phyloP scores from a whole-genome alignment of 1,140 invertebrate genomes.

The Drosophila bocqueti region DNA sequence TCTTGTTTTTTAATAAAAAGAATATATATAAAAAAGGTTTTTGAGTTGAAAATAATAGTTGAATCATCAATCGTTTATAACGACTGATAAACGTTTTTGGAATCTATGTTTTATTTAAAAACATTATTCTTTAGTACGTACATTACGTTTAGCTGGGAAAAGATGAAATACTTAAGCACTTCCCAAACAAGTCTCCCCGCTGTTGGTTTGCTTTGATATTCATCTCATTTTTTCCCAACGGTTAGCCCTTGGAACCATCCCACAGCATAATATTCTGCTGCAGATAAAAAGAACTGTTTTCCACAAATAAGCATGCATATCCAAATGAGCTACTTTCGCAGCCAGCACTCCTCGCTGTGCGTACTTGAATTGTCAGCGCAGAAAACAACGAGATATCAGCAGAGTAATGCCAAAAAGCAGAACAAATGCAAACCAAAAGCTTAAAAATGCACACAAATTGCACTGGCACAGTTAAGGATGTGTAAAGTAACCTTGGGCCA shows the following conservation, averaged over 20 bases:
- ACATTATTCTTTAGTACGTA: background rate
- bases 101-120: background rate
- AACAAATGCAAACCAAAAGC: constrained; percentile 29
- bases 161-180: background rate
- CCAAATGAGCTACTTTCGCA: constrained; percentile 43
- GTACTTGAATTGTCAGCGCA: constrained; percentile 51
- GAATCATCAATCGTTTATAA: background rate
- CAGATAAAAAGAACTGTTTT: constrained; percentile 13
- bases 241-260: constrained; percentile 9
- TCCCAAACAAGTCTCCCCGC: background rate
- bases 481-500: constrained; percentile 47
- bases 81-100: background rate
- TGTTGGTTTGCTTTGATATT: constrained; percentile 17
- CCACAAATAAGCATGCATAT: constrained; percentile 23
- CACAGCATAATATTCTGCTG: constrained; percentile 8
- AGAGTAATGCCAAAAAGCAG: constrained; percentile 33
- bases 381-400: constrained; percentile 33
- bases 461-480: constrained; percentile 46
- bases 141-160: background rate
- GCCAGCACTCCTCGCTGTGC: constrained; percentile 39
- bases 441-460: constrained; percentile 53
- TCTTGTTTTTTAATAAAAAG: no score
- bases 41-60: background rate
- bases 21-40: no score
- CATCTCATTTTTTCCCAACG: constrained; percentile 9